Evolutionary conservation across 2,113 vertebrate species (phyloP).

Genomic region (Pimephales promelas): DNA sequence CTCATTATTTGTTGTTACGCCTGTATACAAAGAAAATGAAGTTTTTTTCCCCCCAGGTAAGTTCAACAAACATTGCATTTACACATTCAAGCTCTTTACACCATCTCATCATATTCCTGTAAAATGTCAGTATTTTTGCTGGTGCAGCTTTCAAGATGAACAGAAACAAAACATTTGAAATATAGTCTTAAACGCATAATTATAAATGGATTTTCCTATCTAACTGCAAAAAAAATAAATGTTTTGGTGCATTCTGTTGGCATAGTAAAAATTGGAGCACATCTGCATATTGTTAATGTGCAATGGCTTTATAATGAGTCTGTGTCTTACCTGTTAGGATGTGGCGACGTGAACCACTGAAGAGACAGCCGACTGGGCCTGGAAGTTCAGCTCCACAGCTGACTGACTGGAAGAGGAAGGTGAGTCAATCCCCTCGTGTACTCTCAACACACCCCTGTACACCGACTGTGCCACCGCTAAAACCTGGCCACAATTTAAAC

Average conservation of each 20-base stretch:
- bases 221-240: neutral
- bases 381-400: conserved; percentile 32
- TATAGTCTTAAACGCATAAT: neutral
- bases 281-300: neutral
- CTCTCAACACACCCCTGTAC: conserved; percentile 37
- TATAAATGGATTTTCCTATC: neutral
- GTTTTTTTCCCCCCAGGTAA: too few species aligned
- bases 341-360: conserved; percentile 2
- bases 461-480: conserved; percentile 59
- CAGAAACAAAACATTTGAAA: neutral
- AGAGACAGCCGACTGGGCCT: conserved; percentile 18
- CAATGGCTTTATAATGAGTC: neutral
- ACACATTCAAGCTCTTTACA: neutral
- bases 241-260: neutral
- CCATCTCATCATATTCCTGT: neutral
- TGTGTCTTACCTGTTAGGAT: conserved; percentile 51
- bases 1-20: neutral
- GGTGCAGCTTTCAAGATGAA: neutral
- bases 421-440: conserved; percentile 49
- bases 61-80: neutral
- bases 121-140: neutral
- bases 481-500: conserved; percentile 71
- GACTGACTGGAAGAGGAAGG: conserved; percentile 34
- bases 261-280: neutral
- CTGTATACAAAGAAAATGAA: neutral